Evolutionary conservation across 1,140 invertebrate genomes (phyloP).

Genomic region (Zaprionus camerounensis): DNA sequence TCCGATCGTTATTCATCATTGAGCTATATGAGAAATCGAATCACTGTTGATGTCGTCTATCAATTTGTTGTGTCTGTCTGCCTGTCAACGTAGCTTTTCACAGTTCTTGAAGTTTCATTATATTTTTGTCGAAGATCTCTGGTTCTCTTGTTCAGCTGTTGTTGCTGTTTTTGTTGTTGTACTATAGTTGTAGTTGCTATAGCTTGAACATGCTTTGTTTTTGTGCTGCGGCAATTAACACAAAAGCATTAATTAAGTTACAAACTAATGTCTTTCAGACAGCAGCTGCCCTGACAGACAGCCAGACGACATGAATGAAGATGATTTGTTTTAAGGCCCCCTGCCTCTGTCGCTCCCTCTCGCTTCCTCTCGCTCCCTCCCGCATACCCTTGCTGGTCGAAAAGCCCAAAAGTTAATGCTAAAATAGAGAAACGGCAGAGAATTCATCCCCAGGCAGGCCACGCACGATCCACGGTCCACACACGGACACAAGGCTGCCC

Average conservation of each 20-base stretch:
- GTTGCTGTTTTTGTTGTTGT: constrained; percentile 33
- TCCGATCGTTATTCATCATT: not conserved
- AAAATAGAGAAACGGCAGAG: constrained; percentile 7
- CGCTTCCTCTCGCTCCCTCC: not conserved
- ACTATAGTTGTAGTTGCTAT: not conserved
- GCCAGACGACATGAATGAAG: constrained; percentile 74
- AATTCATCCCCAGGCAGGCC: constrained; percentile 48
- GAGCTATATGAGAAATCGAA: not conserved
- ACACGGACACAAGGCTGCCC: not conserved
- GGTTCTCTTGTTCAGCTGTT: constrained; percentile 14
- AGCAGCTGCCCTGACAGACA: constrained; percentile 70
- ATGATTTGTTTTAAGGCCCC: constrained; percentile 47
- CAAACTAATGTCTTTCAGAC: constrained; percentile 77
- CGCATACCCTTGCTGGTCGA: not conserved
- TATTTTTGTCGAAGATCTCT: constrained; percentile 21
- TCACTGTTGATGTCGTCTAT: not conserved
- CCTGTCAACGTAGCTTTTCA: constrained; percentile 9
- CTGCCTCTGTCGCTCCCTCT: not conserved
- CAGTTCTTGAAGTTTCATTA: constrained; percentile 26
- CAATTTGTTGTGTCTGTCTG: constrained; percentile 19
- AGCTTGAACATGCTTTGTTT: constrained; percentile 43
- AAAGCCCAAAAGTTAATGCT: constrained; percentile 1
- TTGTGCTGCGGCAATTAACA: constrained; percentile 67
- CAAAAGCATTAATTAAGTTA: constrained; percentile 81
- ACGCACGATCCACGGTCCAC: constrained; percentile 16